Evolutionary conservation across 2,888 invertebrate genomes (phyloP).

Genomic region (Xestia ashworthii): DNA sequence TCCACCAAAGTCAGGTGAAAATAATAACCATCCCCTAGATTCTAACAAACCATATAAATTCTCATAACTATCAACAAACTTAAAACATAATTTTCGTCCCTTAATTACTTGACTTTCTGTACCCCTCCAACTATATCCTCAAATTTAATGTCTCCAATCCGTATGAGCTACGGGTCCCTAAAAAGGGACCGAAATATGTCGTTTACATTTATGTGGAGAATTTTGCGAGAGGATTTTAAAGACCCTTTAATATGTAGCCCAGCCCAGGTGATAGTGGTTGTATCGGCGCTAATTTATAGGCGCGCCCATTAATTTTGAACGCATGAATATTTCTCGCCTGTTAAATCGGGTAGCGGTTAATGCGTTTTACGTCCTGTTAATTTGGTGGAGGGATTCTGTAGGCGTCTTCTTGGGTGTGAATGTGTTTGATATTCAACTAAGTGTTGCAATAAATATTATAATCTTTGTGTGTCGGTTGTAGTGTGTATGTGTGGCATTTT

Average conservation of each 20-base stretch:
- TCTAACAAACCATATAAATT: slow-evolving; percentile 52
- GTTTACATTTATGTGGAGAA: slow-evolving; percentile 65
- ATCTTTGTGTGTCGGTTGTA: neutral
- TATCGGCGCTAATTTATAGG: slow-evolving; percentile 68
- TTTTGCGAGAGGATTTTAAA: slow-evolving; percentile 67
- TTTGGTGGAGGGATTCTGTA: slow-evolving; percentile 55
- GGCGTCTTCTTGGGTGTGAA: slow-evolving; percentile 37
- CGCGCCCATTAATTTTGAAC: slow-evolving; percentile 64
- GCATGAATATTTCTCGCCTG: slow-evolving; percentile 66
- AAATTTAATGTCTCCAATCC: slow-evolving; percentile 66
- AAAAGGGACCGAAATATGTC: slow-evolving; percentile 69
- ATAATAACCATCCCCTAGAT: slow-evolving; percentile 23
- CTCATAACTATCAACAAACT: slow-evolving; percentile 54
- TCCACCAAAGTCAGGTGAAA: slow-evolving; percentile 2
- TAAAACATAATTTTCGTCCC: slow-evolving; percentile 49
- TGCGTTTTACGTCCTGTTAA: slow-evolving; percentile 66
- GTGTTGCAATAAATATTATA: neutral
- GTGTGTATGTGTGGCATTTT: neutral
- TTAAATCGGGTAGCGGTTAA: slow-evolving; percentile 61
- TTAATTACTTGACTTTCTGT: slow-evolving; percentile 50
- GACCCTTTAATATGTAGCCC: slow-evolving; percentile 63
- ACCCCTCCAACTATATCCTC: slow-evolving; percentile 29
- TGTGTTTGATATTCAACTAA: slow-evolving; percentile 17
- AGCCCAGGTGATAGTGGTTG: slow-evolving; percentile 67
- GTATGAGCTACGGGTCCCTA: slow-evolving; percentile 55